Evolutionary conservation across 2,113 vertebrate species (phyloP).

Genomic region (Malaclemys terrapin): DNA sequence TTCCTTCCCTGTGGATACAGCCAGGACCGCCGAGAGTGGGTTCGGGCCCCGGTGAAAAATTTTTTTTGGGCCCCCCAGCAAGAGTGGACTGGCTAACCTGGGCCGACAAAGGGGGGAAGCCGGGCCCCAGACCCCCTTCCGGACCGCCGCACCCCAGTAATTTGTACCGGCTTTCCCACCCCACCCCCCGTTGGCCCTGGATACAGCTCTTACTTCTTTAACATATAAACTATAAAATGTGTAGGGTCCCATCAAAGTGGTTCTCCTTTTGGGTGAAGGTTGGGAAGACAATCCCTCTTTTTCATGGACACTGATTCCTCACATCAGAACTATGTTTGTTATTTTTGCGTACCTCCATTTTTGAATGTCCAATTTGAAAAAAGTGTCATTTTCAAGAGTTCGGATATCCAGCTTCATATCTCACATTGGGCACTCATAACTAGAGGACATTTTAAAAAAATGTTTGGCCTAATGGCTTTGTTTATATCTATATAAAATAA

Average conservation of each 20-base stretch:
- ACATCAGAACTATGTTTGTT: not conserved
- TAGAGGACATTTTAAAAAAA: not conserved
- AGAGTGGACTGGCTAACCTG: too few species aligned
- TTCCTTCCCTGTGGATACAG: not conserved
- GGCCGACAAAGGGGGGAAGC: too few species aligned
- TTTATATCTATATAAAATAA: not conserved
- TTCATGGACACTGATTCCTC: not conserved
- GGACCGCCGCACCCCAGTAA: too few species aligned
- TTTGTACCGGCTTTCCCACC: too few species aligned
- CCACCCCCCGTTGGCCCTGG: not conserved
- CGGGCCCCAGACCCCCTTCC: too few species aligned
- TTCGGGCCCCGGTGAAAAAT: too few species aligned
- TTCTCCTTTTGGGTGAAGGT: not conserved
- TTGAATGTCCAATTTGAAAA: not conserved
- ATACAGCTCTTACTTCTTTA: not conserved
- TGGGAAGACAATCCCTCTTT: not conserved
- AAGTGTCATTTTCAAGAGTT: not conserved
- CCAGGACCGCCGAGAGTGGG: not conserved
- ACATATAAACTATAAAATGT: not conserved
- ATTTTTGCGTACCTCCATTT: not conserved
- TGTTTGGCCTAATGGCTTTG: not conserved
- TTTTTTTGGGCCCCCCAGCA: too few species aligned
- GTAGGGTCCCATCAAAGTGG: not conserved
- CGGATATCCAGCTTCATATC: not conserved
- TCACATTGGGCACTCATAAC: not conserved